phyloP scores from a whole-genome alignment of 2,113 vertebrate genomes.

The Ornithorhynchus anatinus region DNA sequence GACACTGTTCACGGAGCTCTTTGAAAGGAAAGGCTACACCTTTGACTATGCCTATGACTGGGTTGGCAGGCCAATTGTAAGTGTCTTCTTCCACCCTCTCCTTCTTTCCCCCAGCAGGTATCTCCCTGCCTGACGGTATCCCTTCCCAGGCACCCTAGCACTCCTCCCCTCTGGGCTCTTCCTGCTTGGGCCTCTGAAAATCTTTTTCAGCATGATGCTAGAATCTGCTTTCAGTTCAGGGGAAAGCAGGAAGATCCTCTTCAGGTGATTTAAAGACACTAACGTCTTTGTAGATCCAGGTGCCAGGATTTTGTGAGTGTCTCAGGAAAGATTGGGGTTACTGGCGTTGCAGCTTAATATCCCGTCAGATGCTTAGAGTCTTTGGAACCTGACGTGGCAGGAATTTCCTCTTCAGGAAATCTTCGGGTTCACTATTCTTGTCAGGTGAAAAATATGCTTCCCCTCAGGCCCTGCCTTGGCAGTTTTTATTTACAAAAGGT shows the following conservation, averaged over 20 bases:
- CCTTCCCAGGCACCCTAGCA: neutral
- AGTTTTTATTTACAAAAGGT: neutral
- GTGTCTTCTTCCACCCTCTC: slow-evolving; percentile 50
- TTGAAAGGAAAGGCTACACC: slow-evolving; percentile 95
- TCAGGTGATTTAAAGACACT: neutral
- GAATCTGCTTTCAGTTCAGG: neutral
- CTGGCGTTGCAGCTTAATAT: neutral
- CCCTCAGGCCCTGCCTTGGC: neutral
- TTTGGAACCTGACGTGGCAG: neutral
- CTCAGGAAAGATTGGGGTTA: slow-evolving; percentile 2
- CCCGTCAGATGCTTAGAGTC: neutral
- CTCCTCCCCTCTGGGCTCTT: neutral
- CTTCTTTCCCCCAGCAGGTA: neutral
- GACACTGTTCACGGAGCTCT: slow-evolving; percentile 95
- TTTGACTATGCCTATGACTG: slow-evolving; percentile 98
- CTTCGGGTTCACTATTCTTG: neutral
- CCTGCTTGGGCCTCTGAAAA: neutral
- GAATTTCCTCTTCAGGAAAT: neutral
- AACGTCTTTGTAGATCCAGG: neutral
- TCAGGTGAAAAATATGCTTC: neutral
- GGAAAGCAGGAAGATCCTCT: neutral
- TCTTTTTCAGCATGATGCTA: neutral
- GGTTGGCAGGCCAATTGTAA: slow-evolving; percentile 97
- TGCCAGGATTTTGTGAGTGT: neutral
- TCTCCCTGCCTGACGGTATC: too few relatives aligned